phyloP scores from a whole-genome alignment of 2,113 vertebrate genomes.

The Xiphophorus couchianus region DNA sequence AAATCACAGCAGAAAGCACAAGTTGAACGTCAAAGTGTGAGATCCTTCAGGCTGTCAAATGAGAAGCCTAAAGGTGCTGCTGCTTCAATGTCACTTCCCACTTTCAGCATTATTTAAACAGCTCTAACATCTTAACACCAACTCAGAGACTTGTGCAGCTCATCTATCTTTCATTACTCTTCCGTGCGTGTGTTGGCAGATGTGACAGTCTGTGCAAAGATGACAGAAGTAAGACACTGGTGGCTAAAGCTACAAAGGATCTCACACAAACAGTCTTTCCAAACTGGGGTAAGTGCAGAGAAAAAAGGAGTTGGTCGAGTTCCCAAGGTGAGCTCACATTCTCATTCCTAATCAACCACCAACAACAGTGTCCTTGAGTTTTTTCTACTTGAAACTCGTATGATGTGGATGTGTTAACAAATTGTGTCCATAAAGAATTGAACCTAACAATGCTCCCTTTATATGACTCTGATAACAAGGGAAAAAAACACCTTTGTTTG shows the following conservation, averaged over 20 bases:
- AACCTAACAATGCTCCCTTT: not conserved
- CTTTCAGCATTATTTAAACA: slow-evolving; percentile 15
- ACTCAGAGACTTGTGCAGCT: slow-evolving; percentile 2
- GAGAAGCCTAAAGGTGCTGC: slow-evolving; percentile 11
- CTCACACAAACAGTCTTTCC: slow-evolving; percentile 28
- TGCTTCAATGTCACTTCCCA: slow-evolving; percentile 34
- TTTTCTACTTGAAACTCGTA: slow-evolving; percentile 50
- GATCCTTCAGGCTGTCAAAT: slow-evolving; percentile 26
- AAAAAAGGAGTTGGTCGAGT: slow-evolving; percentile 39
- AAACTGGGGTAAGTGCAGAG: slow-evolving; percentile 36
- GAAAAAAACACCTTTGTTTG: not conserved
- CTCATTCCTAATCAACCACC: slow-evolving; percentile 38
- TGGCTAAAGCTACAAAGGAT: slow-evolving; percentile 33
- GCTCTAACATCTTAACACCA: slow-evolving; percentile 22
- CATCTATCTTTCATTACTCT: slow-evolving; percentile 22
- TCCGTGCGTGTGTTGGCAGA: slow-evolving; percentile 23
- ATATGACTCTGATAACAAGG: no score
- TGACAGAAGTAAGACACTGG: slow-evolving; percentile 27
- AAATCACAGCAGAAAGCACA: slow-evolving; percentile 14
- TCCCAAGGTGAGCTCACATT: slow-evolving; percentile 30
- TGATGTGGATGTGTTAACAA: slow-evolving; percentile 32
- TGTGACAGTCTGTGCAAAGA: slow-evolving; percentile 27
- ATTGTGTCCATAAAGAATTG: not conserved
- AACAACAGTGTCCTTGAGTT: slow-evolving; percentile 36
- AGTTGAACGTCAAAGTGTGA: slow-evolving; percentile 21